These are phyloP conservation scores for Carassius carassius DNA, from an alignment of 2,113 vertebrate genomes.

Conservation along the genomic window DNA sequence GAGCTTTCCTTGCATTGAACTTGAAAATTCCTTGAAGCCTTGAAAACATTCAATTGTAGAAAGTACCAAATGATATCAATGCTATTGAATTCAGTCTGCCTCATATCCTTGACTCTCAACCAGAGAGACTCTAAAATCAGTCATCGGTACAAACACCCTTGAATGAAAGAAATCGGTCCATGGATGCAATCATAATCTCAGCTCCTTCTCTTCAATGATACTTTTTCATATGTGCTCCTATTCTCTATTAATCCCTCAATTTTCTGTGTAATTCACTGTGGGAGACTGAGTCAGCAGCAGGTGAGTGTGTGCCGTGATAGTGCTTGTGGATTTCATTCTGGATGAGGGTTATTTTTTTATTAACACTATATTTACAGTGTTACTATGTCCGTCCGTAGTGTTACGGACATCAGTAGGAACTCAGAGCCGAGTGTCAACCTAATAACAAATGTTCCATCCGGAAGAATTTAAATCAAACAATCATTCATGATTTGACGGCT, in stretches of 20 bases:
- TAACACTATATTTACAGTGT: too few species aligned
- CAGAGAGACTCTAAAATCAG: not conserved
- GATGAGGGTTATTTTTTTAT: not conserved
- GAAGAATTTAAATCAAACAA: not conserved
- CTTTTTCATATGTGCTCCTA: not conserved
- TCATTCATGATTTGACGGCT: not conserved
- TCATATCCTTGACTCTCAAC: not conserved
- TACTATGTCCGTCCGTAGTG: too few species aligned
- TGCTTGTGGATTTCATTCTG: conserved; percentile 9
- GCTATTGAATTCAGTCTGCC: not conserved
- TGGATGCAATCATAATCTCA: not conserved
- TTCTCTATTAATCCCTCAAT: not conserved
- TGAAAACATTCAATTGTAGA: not conserved
- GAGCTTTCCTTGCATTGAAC: not conserved
- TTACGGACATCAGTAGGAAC: not conserved
- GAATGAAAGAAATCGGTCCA: not conserved
- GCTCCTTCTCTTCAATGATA: not conserved
- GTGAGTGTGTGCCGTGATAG: not conserved
- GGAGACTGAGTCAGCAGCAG: conserved; percentile 9
- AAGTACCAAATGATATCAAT: not conserved
- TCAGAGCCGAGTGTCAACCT: not conserved
- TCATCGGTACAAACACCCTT: not conserved
- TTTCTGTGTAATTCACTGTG: not conserved
- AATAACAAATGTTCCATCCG: not conserved
- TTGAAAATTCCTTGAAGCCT: not conserved